Conservation (phyloP, 2,113 vertebrate species). For the Neolamprologus modestus region DNA sequence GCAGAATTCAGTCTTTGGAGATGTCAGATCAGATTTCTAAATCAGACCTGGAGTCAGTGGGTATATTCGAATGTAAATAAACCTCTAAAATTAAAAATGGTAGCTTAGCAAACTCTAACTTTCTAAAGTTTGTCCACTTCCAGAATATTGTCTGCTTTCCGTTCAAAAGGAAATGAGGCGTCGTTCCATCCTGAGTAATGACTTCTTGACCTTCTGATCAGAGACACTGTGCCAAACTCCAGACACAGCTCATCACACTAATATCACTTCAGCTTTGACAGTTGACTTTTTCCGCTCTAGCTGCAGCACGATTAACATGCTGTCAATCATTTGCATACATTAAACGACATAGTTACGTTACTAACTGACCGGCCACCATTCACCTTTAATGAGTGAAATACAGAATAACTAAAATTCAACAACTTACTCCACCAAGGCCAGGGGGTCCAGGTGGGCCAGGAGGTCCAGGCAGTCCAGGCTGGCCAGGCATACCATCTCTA, state of each 20-base stretch:
- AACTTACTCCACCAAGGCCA: conserved; percentile 94
- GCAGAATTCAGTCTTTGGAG: neutral
- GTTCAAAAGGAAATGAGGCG: neutral
- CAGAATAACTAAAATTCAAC: neutral
- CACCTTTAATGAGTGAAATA: neutral
- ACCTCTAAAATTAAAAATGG: neutral
- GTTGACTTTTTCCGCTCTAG: neutral
- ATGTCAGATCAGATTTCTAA: neutral
- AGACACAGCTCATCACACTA: neutral
- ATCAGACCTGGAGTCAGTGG: neutral
- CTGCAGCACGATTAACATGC: neutral
- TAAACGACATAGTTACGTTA: neutral
- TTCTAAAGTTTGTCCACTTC: neutral
- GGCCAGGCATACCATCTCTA: conserved; percentile 85
- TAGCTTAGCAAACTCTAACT: neutral
- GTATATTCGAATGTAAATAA: neutral
- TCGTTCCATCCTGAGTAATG: neutral
- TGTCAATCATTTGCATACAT: neutral
- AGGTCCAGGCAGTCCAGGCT: conserved; percentile 81
- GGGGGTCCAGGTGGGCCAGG: conserved; percentile 86
- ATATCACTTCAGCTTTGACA: neutral
- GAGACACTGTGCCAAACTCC: neutral
- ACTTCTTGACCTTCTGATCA: neutral
- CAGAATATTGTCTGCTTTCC: neutral
- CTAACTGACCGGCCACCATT: neutral